Base-by-base conservation (phyloP, 2,797 vertebrate genomes). In the Phoebastria nigripes region DNA sequence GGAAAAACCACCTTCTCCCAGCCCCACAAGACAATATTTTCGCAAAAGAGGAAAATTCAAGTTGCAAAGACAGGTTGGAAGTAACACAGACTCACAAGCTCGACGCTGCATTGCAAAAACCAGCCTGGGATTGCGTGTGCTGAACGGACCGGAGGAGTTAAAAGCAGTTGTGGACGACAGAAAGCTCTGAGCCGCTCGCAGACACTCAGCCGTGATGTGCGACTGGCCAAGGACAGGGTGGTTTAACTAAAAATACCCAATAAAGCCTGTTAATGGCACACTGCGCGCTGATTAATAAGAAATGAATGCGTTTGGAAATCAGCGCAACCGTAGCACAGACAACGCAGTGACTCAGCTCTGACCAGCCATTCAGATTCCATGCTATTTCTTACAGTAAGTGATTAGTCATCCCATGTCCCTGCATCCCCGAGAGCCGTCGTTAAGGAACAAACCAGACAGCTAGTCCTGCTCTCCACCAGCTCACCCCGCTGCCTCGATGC, bases 371-470 rank as follows among this genome's bases (percentile, higher is more conserved):
- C 47, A 1, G 15, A 20, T 21, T 26, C 44, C 39, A 2, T 1
- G 28, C 33, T 10, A 4, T 15, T 82, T 12, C 69, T 42, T 25
- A 11, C 54, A 12, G 21, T 4, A 5, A 47, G 47, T 3, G 6
- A 33, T 29, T 12, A 5, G 18, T 69, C 93, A 55, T 8, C 79
- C 41, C 62, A 5, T 2, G 29, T 15, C 51, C 42, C 63, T 4
- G 20, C 5, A 5, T 2, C 55, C 37, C 42, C 3, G 4, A 41
- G 29, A 51, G 47, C 62, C 28, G 1, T 3, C 4, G 1, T 1
- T 26, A 3, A 18, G 18, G 54, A 44, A 22, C 8, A 8, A 47
- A 29, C 8, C 12, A 5, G 3, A 9, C 11, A 17, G 46, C 54
- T 2, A 8, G 52, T 18, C 25, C 77, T 4, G 47, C 72, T 76